Evolutionary conservation across 2,113 vertebrate genomes (phyloP), one percentile per base, ranked within the genome.

Genomic region (rat (Rattus norvegicus)): DNA sequence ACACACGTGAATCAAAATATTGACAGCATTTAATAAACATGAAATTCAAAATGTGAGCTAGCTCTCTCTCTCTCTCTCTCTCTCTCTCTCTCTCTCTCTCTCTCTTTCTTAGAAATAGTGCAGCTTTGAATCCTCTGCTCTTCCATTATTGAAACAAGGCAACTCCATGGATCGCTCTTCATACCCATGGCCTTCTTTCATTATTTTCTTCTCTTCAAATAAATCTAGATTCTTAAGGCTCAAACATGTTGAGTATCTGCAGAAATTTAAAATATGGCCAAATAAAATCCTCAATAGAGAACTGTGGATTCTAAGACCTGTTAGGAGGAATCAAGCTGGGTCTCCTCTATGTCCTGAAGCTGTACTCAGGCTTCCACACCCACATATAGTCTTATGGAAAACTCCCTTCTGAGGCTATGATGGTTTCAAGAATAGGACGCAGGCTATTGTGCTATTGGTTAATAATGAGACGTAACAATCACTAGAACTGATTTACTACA

Each of bases 1-100:
- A 47, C 3, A 91, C 0, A 67, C 26, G 30, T 30, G 17, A 76
- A 61, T 93, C 93, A 67, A 93, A 95, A 69, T 75, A 88, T 30
- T 88, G 9, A 79, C 43, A 90, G 5, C 39, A 83, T 76, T 91
- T 69, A 94, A 56, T 72, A 6, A 81, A 39, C 36, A 8, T 75
- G 19, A 33, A 63, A n/a, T 92, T 91, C 52, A 83, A 88, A 79
- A 10, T 84, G 36, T 65, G 14, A 90, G 52, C 33, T 28, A 87
- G 63, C 52, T 39, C 54, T n/a, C 17, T 70, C 4, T 36, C 36
- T 73, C 36, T 73, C 0, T 73, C 19, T 76, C 5, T 28, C 7
- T 47, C 39, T 26, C 39, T 28, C 19, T n/a, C n/a, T 22, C n/a
- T 4, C n/a, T 17, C 33, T 70, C 33, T 70, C 69, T n/a, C 33